Base-by-base conservation (phyloP, 2,888 invertebrate species). In the Noctua fimbriata region DNA sequence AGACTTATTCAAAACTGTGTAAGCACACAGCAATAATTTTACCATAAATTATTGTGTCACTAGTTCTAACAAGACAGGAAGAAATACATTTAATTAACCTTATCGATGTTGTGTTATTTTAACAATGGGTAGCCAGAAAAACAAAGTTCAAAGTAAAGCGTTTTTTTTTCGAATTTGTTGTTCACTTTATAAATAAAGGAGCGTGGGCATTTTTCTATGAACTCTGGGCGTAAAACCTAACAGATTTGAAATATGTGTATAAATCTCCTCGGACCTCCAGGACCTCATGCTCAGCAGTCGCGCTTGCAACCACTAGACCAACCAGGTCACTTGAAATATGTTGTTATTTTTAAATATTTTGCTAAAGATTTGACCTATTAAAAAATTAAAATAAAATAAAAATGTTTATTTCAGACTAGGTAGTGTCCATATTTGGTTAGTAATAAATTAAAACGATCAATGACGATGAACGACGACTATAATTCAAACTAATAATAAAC, bases 21-120 rank as follows among this genome's bases (percentile, higher is more conserved):
- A 66, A 81, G 69, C 70, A 73, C 32, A 73, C 76, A 82, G 75
- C 49, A 77, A 78, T 77, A 76, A 81, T 83, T 55, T 78, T 52
- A 78, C n/a, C 60, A 81, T 85, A 67, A 78, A 74, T 85, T 78
- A 84, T 81, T 58, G 16, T 18, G 44, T 74, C 63, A 18, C 9
- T 76, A 69, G 32, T 78, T 83, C 55, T 60, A 44, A 63, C n/a
- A 66, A 60, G n/a, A 36, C 58, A 71, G 36, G n/a, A 69, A 74
- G 47, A 47, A 70, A 78, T 5, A 32, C n/a, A 78, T 60, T 72
- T 52, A 55, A 47, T 72, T 70, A 65, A 44, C 28, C 14, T 47
- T 28, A 60, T n/a, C 18, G 58, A 32, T 60, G 18, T 47, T 49
- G 7, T 36, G 32, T 41, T 16, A 2, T 47, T 52, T 32, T 65